These are phyloP conservation scores for Dichetophora obliterata DNA, from an alignment of 2,888 invertebrate species.

Conservation along the genomic window DNA sequence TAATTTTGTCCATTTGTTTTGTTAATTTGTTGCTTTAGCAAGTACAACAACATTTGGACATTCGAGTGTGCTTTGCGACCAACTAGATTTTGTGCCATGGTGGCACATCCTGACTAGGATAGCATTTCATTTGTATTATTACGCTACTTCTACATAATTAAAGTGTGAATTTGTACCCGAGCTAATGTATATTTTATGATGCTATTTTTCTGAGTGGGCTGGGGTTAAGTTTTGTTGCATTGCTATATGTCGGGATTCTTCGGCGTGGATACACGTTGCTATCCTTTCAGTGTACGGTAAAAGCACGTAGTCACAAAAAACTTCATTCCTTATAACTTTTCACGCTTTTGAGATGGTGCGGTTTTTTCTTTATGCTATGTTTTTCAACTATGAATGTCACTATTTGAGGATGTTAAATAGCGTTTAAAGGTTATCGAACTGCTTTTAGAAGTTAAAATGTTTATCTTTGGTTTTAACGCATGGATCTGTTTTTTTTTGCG, in stretches of 20 bases:
- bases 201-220: not conserved
- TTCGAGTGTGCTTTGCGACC: too few species aligned
- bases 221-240: not conserved
- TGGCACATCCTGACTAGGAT: not conserved
- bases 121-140: conserved; percentile 16
- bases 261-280: not conserved
- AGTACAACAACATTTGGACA: too few species aligned
- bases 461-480: conserved; percentile 3
- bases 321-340: not conserved
- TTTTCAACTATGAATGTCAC: not conserved
- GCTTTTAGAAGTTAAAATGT: conserved; percentile 15
- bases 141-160: conserved; percentile 32
- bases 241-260: not conserved
- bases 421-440: not conserved
- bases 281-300: not conserved
- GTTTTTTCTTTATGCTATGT: not conserved
- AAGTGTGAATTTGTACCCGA: conserved; percentile 29
- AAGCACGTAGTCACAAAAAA: not conserved
- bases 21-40: not conserved
- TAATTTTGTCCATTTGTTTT: conserved; percentile 2
- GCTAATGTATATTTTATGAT: conserved; percentile 22
- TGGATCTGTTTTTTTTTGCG: too few species aligned
- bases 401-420: not conserved
- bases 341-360: not conserved
- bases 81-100: too few species aligned